phyloP scores from a whole-genome alignment of 1,140 invertebrate species.

The Lysiphlebus fabarum region DNA sequence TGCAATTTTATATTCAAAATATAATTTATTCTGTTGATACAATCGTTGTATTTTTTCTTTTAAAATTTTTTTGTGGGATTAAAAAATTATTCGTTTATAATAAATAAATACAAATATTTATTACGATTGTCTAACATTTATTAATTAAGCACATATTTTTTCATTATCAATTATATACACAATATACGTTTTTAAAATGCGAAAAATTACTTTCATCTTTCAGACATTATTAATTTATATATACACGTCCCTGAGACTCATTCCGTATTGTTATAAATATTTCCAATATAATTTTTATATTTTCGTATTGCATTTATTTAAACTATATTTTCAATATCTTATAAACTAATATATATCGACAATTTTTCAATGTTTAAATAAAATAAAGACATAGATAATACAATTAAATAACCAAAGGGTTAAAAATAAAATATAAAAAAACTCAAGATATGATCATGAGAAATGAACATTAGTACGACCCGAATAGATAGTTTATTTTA shows the following conservation, averaged over 20 bases:
- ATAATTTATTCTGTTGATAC: too few relatives aligned
- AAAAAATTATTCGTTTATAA: not conserved
- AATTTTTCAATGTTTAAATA: too few relatives aligned
- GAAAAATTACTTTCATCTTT: conserved; percentile 36
- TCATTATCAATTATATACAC: conserved; percentile 34
- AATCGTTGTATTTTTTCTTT: too few relatives aligned
- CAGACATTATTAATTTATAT: conserved; percentile 38
- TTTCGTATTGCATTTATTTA: too few relatives aligned
- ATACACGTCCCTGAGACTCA: conserved; percentile 47
- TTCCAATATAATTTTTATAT: not conserved
- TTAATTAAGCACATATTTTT: conserved; percentile 38
- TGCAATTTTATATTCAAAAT: too few relatives aligned
- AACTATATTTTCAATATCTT: too few relatives aligned
- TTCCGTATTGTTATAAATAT: conserved; percentile 37
- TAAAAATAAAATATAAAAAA: too few relatives aligned
- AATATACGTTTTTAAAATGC: conserved; percentile 32
- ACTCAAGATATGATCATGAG: not conserved
- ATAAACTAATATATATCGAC: too few relatives aligned
- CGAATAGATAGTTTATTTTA: too few relatives aligned
- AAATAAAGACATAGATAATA: too few relatives aligned
- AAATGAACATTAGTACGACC: conserved; percentile 8
- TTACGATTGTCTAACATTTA: conserved; percentile 46
- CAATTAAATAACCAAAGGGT: too few relatives aligned
- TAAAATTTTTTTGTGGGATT: too few relatives aligned
- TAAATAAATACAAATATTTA: conserved; percentile 2